Evolutionary conservation across 2,113 vertebrate species (phyloP).

Genomic region (Sminthopsis crassicaudata): DNA sequence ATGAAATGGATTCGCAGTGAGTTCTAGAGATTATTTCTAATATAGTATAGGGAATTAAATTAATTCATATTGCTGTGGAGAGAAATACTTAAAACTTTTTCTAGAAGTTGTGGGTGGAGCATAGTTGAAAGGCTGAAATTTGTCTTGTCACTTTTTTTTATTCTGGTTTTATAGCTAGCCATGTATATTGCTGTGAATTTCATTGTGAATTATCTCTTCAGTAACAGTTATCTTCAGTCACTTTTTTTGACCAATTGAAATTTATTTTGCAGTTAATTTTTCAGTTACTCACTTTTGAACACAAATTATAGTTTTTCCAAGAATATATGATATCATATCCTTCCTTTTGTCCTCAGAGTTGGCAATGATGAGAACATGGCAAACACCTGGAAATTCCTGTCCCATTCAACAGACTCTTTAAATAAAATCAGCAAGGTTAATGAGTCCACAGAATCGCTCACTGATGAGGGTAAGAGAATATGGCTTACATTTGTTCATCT

Average conservation of each 20-base stretch:
- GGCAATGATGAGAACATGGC: slow-evolving; percentile 93
- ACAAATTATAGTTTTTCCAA: background rate
- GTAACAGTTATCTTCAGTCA: background rate
- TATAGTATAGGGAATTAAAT: background rate
- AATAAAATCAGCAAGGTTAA: slow-evolving; percentile 94
- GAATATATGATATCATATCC: background rate
- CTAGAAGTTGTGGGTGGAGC: background rate
- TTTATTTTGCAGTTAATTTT: background rate
- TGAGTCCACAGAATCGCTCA: slow-evolving; percentile 95
- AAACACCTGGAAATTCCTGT: slow-evolving; percentile 91
- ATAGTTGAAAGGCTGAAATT: background rate
- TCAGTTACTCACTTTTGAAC: slow-evolving; percentile 28
- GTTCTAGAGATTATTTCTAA: background rate
- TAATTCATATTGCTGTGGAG: background rate
- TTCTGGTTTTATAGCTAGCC: background rate
- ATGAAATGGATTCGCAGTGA: background rate
- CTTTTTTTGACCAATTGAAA: background rate
- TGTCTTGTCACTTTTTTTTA: background rate
- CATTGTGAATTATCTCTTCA: background rate
- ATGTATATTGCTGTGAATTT: background rate
- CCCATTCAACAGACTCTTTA: slow-evolving; percentile 96
- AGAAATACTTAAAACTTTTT: background rate
- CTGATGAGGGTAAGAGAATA: slow-evolving; percentile 92
- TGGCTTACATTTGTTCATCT: background rate
- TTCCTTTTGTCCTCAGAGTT: slow-evolving; percentile 84